Percentiles rank a stretch among this genome's conserved stretches.
Conservation (phyloP, 2,888 invertebrate species). For the Lucinisca nassula region DNA sequence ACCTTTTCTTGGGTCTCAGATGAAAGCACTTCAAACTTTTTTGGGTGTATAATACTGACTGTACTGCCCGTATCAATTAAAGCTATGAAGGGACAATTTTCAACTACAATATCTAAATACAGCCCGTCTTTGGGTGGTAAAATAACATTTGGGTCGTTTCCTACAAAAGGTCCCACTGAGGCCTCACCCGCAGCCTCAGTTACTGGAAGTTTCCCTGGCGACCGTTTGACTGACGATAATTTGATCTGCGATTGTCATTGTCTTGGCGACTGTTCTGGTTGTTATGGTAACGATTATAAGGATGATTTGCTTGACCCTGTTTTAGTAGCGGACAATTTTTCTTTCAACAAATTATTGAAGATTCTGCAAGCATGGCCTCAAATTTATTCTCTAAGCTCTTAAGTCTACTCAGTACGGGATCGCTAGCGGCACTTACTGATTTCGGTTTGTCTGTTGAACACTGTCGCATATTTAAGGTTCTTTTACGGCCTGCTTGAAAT, state of each 20-base stretch:
- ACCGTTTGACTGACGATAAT: not conserved
- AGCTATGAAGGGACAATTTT: not conserved
- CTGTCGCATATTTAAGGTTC: not conserved
- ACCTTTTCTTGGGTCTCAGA: not conserved
- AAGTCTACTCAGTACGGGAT: not conserved
- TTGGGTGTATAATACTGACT: not conserved
- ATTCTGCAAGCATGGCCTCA: not conserved
- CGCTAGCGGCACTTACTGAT: not conserved
- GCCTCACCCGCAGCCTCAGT: not conserved
- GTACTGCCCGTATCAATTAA: not conserved
- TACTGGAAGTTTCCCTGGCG: not conserved
- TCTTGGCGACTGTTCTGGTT: not conserved
- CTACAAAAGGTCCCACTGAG: not conserved
- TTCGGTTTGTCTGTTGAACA: not conserved
- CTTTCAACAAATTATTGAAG: too few species aligned
- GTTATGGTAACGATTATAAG: not conserved
- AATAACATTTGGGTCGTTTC: not conserved
- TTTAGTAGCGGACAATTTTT: too few species aligned
- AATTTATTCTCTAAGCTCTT: not conserved
- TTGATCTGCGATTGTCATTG: too few species aligned
- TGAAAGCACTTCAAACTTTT: not conserved
- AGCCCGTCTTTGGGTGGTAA: not conserved
- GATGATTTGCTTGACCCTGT: not conserved
- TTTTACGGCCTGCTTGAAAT: not conserved
- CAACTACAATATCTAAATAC: not conserved